phyloP scores from a whole-genome alignment of 2,888 invertebrate genomes.

The Auanema sp. region DNA sequence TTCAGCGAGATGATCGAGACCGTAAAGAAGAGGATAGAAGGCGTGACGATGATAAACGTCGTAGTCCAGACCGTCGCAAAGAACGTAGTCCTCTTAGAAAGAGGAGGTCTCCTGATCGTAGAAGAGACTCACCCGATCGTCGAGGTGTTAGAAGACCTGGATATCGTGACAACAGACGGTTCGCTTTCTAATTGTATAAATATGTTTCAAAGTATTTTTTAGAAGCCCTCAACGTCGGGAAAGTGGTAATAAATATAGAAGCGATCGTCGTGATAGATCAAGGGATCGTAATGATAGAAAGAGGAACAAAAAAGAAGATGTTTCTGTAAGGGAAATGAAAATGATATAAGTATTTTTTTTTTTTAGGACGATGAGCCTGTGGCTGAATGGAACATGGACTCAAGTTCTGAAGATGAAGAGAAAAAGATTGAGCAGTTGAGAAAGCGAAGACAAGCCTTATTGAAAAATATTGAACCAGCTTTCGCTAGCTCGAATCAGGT shows the following conservation, averaged over 20 bases:
- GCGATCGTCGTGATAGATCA: not conserved
- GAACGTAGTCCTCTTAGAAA: conserved; percentile 1
- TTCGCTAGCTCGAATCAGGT: not conserved
- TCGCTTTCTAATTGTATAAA: not conserved
- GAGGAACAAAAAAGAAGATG: not conserved
- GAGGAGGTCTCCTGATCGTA: conserved; percentile 12
- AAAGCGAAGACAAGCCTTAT: conserved; percentile 35
- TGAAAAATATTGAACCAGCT: conserved; percentile 27
- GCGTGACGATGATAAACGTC: not conserved
- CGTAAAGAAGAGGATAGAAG: too few relatives aligned
- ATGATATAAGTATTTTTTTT: too few relatives aligned
- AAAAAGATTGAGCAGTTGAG: conserved; percentile 51
- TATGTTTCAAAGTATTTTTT: not conserved
- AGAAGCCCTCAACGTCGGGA: conserved; percentile 16
- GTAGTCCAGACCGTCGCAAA: conserved; percentile 4
- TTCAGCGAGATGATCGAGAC: not conserved
- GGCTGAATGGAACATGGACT: conserved; percentile 44
- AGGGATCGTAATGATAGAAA: conserved; percentile 8
- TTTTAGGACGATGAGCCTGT: conserved; percentile 17
- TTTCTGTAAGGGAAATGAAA: not conserved
- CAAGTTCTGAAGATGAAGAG: conserved; percentile 47
- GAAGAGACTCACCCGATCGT: conserved; percentile 3
- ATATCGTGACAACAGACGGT: too few relatives aligned
- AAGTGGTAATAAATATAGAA: not conserved
- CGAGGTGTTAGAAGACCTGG: too few relatives aligned